phyloP scores from a whole-genome alignment of 2,797 vertebrate species.

The Channa striata region DNA sequence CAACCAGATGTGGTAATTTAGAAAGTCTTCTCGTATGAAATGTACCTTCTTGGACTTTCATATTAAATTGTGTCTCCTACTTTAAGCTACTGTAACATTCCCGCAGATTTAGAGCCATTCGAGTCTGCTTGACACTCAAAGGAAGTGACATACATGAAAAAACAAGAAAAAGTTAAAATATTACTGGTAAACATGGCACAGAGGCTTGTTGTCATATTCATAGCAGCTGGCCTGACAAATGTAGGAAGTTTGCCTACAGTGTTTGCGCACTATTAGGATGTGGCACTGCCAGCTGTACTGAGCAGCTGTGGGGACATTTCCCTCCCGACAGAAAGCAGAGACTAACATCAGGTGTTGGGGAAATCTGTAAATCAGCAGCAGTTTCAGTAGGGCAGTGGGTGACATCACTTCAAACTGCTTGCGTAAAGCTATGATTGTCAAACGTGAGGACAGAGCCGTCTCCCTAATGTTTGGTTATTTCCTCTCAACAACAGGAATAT shows the following conservation, averaged over 20 bases:
- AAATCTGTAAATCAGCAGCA: conserved; percentile 55
- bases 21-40: too few relatives aligned
- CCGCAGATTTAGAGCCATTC: conserved; percentile 1
- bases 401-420: conserved; percentile 69
- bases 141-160: conserved; percentile 10
- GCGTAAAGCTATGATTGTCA: conserved; percentile 68
- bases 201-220: conserved; percentile 37
- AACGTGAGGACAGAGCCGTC: conserved; percentile 44
- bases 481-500: conserved; percentile 37
- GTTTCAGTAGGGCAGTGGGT: conserved; percentile 60
- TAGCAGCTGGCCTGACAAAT: conserved; percentile 27
- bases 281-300: conserved; percentile 27
- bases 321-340: conserved; percentile 12
- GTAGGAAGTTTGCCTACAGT: conserved; percentile 13
- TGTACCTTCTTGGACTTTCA: too few relatives aligned
- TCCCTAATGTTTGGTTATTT: conserved; percentile 39
- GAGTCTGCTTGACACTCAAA: conserved; percentile 5
- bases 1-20: neutral
- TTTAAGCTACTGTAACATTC: too few relatives aligned
- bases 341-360: conserved; percentile 20
- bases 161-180: conserved; percentile 24
- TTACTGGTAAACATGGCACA: conserved; percentile 56
- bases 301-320: conserved; percentile 40
- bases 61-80: too few relatives aligned
- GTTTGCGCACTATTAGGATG: conserved; percentile 12